Evolutionary conservation across 2,113 vertebrate genomes (phyloP), one percentile per base, ranked within the genome.

Genomic region (Amia ocellicauda): DNA sequence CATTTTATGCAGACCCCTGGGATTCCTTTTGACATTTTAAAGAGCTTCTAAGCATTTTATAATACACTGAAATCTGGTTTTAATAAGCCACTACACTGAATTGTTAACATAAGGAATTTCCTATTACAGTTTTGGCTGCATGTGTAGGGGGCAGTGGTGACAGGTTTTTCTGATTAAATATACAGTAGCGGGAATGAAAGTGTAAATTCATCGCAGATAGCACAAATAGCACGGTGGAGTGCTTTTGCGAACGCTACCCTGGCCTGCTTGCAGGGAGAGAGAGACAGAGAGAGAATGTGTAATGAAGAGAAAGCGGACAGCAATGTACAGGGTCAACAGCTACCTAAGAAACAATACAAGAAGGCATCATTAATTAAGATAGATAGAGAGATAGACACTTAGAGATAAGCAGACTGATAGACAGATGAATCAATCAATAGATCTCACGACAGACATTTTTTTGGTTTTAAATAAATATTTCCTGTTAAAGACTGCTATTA

Each of bases 1-100:
- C 95, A 98, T 98, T 98, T 94, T 91, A 89, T 76, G 80, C 87
- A 75, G 91, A 94, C 95, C 94, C 93, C 88, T 76, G 93, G 90
- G 93, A 96, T 92, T 86, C 84, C 87, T 80, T 92, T 90, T 99
- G 95, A 99, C 95, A 98, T 98, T 99, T 97, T 98, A 95, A 96
- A 96, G 93, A 94, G 94, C 93, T 97, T 94, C 93, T 94, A 94
- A 98, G 94, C 93, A 89, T 94, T 96, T 96, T 93, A 93, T 95
- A 98, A 94, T 91, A 91, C 90, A 82, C 91, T 88, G 88, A 94
- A 96, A 96, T 98, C 94, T 98, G 94, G 90, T 94, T 96, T 96
- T 95, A 98, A 98, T 97, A 98, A 97, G 91, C 77, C 90, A 82
- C 80, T 88, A 84, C 81, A 79, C 89, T 86, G 86, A 88, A 91